A percentile compares a stretch with the other conserved stretches of the same genome.
Conservation (phyloP, 2,888 invertebrate species). For the Pheosia tremula region DNA sequence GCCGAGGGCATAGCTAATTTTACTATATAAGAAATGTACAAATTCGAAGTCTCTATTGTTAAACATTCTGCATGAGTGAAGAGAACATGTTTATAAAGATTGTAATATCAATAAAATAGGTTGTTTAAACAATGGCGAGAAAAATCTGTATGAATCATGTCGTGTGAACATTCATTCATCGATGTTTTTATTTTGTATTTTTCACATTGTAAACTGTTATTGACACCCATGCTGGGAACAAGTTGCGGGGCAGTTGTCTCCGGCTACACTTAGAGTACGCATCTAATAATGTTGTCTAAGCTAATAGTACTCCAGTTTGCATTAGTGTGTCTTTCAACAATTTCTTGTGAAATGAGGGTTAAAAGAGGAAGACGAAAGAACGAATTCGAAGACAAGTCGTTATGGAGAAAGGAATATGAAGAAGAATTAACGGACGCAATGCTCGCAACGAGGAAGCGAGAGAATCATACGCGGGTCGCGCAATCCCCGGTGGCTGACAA, state of each 20-base stretch:
- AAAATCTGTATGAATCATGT: conserved; percentile 51
- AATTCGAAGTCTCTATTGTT: conserved; percentile 8
- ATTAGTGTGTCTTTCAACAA: conserved; percentile 41
- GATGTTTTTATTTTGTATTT: conserved; percentile 58
- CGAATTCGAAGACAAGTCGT: conserved; percentile 53
- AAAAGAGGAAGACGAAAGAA: conserved; percentile 52
- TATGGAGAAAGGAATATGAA: conserved; percentile 78
- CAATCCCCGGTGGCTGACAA: conserved; percentile 56
- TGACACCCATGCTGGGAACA: conserved; percentile 19
- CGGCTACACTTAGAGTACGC: conserved; percentile 42
- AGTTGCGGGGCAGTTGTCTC: conserved; percentile 47
- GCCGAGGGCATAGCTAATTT: neutral
- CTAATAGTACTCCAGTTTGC: conserved; percentile 39
- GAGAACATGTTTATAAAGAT: conserved; percentile 45
- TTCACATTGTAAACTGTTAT: conserved; percentile 57
- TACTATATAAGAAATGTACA: neutral
- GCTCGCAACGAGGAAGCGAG: conserved; percentile 51
- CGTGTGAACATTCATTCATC: conserved; percentile 36
- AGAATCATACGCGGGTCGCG: conserved; percentile 58
- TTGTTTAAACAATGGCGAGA: conserved; percentile 47
- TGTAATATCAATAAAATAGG: conserved; percentile 37
- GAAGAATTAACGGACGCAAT: conserved; percentile 70
- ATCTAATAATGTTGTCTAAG: conserved; percentile 56
- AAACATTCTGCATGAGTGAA: neutral
- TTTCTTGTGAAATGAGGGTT: conserved; percentile 45